phyloP scores from a whole-genome alignment of 1,140 invertebrate genomes.

The Reticulitermes speratus region DNA sequence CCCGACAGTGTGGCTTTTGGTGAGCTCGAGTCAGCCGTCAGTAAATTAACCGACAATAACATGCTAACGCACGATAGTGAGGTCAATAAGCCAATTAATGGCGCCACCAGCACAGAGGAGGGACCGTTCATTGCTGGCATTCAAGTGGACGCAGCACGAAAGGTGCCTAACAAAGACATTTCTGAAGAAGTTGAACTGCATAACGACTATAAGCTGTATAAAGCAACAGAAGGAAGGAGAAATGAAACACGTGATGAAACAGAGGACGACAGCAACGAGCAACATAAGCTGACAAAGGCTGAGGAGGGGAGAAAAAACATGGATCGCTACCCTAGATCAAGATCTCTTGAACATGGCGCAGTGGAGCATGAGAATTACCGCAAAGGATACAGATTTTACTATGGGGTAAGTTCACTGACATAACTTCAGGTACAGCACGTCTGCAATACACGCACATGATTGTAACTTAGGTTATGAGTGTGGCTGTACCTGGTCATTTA shows the following conservation, averaged over 20 bases:
- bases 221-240: background rate
- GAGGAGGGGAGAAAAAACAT: background rate
- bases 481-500: too few species aligned
- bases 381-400: background rate
- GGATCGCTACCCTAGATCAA: background rate
- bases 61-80: background rate
- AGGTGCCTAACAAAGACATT: background rate
- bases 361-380: background rate
- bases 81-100: background rate
- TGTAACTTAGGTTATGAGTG: too few species aligned
- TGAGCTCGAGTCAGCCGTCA: background rate
- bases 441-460: too few species aligned
- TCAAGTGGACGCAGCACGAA: background rate
- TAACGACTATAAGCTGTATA: background rate
- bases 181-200: background rate
- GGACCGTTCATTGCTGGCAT: background rate
- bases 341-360: background rate
- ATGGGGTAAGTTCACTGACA: background rate
- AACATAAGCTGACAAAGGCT: background rate
- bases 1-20: background rate
- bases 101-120: background rate
- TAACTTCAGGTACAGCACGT: too few species aligned
- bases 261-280: background rate
- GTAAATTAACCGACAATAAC: background rate
- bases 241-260: background rate